phyloP scores from a whole-genome alignment of 1,140 invertebrate genomes.

The Papilio dardanus region DNA sequence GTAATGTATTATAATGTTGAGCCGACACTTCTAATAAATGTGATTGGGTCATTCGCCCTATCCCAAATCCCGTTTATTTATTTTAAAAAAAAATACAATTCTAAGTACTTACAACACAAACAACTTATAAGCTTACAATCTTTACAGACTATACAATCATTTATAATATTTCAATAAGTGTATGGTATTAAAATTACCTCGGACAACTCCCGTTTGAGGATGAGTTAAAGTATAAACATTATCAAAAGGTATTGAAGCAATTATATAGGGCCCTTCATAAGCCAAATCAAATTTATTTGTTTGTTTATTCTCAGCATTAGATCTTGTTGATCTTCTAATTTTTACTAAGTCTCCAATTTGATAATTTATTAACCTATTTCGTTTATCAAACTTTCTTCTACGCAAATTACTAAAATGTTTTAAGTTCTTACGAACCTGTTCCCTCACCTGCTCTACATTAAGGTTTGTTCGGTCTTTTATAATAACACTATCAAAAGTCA shows the following conservation, averaged over 20 bases:
- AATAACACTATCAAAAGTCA: constrained; percentile 37
- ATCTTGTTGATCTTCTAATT: constrained; percentile 43
- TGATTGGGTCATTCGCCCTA: constrained; percentile 4
- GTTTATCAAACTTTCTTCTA: constrained; percentile 35
- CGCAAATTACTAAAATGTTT: not conserved
- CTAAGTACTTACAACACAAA: constrained; percentile 40
- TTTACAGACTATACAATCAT: no score
- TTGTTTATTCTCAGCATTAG: constrained; percentile 40
- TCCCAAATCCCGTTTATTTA: not conserved
- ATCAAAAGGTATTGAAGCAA: constrained; percentile 32
- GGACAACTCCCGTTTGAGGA: not conserved
- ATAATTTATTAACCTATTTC: constrained; percentile 22
- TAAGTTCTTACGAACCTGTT: not conserved
- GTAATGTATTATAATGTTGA: no score
- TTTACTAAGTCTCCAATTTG: constrained; percentile 41
- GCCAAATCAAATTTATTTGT: constrained; percentile 45
- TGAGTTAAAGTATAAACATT: constrained; percentile 47
- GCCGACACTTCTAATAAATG: not conserved
- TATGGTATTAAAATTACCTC: constrained; percentile 44
- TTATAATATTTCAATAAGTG: constrained; percentile 37
- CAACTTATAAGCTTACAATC: not conserved
- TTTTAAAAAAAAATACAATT: constrained; percentile 9
- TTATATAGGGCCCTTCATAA: no score
- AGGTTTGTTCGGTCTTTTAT: constrained; percentile 35
- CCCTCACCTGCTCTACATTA: constrained; percentile 24